A percentile compares a stretch with the other conserved stretches of the same genome.
These are phyloP conservation scores for Drosophila leontia DNA, from an alignment of 1,140 invertebrate genomes.

Conservation along the genomic window DNA sequence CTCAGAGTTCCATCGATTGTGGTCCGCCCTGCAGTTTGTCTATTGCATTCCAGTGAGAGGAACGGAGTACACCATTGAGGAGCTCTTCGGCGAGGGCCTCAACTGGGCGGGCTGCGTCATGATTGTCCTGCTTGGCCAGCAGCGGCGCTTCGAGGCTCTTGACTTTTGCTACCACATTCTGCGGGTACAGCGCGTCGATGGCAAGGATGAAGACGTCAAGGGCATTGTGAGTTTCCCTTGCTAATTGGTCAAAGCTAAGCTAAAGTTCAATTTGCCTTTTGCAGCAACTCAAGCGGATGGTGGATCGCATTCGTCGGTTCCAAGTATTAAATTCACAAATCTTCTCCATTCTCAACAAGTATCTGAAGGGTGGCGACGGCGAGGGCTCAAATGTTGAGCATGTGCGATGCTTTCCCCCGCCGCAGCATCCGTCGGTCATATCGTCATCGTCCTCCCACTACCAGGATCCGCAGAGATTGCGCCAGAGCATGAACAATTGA, in stretches of 20 bases:
- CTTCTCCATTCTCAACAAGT: constrained; percentile 98
- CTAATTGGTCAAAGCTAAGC: neutral
- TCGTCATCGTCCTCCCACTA: constrained; percentile 80
- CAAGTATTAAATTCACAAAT: constrained; percentile 99
- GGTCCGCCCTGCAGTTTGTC: constrained; percentile 99
- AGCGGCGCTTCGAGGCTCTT: constrained; percentile 98
- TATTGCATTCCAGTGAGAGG: constrained; percentile 99
- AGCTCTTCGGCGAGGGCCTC: constrained; percentile 98
- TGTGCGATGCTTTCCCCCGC: constrained; percentile 98
- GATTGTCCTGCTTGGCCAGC: constrained; percentile 98
- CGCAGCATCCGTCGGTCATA: constrained; percentile 90
- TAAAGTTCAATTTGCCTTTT: constrained; percentile 56
- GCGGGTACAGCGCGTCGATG: constrained; percentile 97
- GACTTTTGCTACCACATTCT: constrained; percentile 99
- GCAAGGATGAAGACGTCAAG: constrained; percentile 97
- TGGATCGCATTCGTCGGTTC: constrained; percentile 98
- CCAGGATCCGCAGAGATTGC: constrained; percentile 84
- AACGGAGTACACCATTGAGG: constrained; percentile 98
- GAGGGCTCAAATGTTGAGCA: constrained; percentile 97
- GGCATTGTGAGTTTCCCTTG: constrained; percentile 93
- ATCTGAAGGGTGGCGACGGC: constrained; percentile 93
- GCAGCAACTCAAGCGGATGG: constrained; percentile 97
- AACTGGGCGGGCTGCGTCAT: constrained; percentile 99
- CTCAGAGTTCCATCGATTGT: constrained; percentile 98
- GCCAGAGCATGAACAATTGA: constrained; percentile 84